Base-by-base conservation (phyloP, 1,140 invertebrate species). In the Pseudomyrmex dendroicus region DNA sequence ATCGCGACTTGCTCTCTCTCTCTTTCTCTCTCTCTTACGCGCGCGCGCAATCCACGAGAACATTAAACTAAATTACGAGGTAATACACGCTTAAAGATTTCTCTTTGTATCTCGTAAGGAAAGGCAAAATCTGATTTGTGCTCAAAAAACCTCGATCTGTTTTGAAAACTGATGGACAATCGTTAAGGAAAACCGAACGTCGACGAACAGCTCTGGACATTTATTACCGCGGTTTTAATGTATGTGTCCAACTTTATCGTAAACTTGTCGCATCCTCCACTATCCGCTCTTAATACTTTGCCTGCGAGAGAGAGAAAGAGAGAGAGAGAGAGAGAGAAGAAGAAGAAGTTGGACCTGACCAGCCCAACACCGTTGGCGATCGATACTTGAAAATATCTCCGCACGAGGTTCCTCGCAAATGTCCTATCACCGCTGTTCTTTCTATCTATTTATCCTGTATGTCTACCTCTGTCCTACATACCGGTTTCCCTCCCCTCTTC, bases 61-160 rank as follows among this genome's bases (percentile, higher is more conserved):
- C 66, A 68, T 70, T 80, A 80, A 77, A 72, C 57, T 80, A 72
- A 84, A 72, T 80, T 80, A 80, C 64, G 17, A 80, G 48, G 46
- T 68, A 50, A 22, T 80, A 80, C 20, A 1, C 44, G 56, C 50
- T 52, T 48, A 17, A 57, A 15, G 15, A 78, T 78, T 78, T 48
- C 73, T 64, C 59, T 35, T 68, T 78, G 10, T 57, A 56, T 15
- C 35, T 5, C 20, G 10, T n/a, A 13, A 12, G 5, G 12, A n/a
- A 20, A 17, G 20, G 50, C n/a, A 13, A 20, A 7, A 35, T 52
- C 68, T 20, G 35, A 57, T 78, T 17, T 5, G 10, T 22, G 13
- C 2, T 48, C 1, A 10, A 52, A 35, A 35, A 35, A 57, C n/a
- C 4, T 17, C 7, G 9, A 67, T 4, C 35, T n/a, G 22, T 66